Conservation (phyloP, 2,888 invertebrate genomes). For the Cremastinae sp. region DNA sequence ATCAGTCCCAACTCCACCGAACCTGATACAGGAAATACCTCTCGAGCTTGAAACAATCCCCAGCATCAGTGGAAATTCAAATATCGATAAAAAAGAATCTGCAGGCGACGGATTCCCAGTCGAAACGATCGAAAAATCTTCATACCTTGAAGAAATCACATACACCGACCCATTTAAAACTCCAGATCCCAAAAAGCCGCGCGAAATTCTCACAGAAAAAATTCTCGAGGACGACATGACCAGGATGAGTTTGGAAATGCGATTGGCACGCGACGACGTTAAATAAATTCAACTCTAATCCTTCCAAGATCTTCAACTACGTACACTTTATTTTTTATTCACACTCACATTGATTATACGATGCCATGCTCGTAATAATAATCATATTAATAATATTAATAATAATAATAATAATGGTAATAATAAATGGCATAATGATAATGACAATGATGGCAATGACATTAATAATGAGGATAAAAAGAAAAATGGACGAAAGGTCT, state of each 20-base stretch:
- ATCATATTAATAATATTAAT: conserved; percentile 43
- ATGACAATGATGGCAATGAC: conserved; percentile 55
- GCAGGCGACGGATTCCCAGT: no score
- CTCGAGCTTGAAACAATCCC: no score
- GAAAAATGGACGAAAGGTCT: no score
- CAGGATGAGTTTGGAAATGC: conserved; percentile 68
- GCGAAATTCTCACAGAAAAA: conserved; percentile 18
- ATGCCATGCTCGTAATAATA: conserved; percentile 63
- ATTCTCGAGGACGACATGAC: conserved; percentile 22
- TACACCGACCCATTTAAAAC: neutral
- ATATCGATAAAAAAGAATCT: no score
- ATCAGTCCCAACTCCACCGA: neutral
- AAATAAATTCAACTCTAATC: conserved; percentile 53
- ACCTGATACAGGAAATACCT: neutral
- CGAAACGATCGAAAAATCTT: conserved; percentile 59
- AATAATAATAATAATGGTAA: conserved; percentile 55
- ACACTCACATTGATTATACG: conserved; percentile 72
- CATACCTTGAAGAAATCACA: conserved; percentile 9
- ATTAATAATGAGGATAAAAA: conserved; percentile 12
- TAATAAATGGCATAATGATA: conserved; percentile 60
- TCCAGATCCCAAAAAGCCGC: neutral
- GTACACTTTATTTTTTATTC: conserved; percentile 71
- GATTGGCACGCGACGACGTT: conserved; percentile 60
- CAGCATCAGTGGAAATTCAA: no score
- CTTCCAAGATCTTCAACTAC: conserved; percentile 65